Percentiles rank a stretch among this genome's conserved stretches.
These are phyloP conservation scores for Ciconia nigra DNA, from an alignment of 2,797 vertebrate species.

Conservation along the genomic window DNA sequence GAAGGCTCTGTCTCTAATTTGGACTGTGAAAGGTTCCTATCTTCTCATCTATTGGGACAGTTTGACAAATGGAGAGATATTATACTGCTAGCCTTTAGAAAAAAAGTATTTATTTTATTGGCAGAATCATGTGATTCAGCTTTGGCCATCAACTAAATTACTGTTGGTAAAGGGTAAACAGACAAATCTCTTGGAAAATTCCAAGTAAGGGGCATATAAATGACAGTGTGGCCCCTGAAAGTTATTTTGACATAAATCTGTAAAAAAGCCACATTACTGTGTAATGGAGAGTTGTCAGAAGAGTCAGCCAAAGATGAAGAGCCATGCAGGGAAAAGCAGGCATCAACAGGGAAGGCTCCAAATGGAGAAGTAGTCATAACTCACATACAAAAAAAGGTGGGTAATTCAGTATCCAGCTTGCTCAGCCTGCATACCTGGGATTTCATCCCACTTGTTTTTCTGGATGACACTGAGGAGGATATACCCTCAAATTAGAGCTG, in stretches of 20 bases:
- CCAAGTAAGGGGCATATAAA: not conserved
- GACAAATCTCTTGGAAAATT: slow-evolving; percentile 1
- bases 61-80: not conserved
- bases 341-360: not conserved
- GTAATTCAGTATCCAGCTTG: not conserved
- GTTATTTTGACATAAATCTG: not conserved
- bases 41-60: not conserved
- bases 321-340: not conserved
- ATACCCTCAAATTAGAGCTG: not conserved
- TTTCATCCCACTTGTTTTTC: not conserved
- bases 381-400: not conserved
- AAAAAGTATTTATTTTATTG: not conserved
- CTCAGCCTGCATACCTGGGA: not conserved
- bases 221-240: not conserved
- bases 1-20: not conserved
- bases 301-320: not conserved
- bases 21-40: not conserved
- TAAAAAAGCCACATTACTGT: not conserved
- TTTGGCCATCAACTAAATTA: not conserved
- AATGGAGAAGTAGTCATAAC: not conserved
- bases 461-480: not conserved
- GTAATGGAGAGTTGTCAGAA: not conserved
- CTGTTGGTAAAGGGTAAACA: not conserved
- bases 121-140: not conserved
- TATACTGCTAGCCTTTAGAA: not conserved